phyloP scores from a whole-genome alignment of 2,113 vertebrate genomes.

The Hystrix brachyura region DNA sequence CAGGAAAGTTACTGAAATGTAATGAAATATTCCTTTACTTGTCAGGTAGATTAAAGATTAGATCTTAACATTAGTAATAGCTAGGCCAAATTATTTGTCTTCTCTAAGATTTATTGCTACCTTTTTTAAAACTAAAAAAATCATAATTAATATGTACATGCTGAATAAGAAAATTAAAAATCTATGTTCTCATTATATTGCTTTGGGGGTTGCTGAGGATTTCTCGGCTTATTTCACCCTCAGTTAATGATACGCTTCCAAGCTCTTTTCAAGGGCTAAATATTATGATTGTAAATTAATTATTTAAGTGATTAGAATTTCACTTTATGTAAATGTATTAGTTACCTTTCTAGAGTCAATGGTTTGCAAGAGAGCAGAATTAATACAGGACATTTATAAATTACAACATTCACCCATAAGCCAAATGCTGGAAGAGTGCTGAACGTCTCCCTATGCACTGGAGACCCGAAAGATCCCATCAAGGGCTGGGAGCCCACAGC shows the following conservation, averaged over 20 bases:
- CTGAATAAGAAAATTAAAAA: slow-evolving; percentile 12
- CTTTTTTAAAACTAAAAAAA: not conserved
- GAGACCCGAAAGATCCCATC: too few relatives aligned
- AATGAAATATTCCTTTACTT: slow-evolving; percentile 9
- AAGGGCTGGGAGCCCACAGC: too few relatives aligned
- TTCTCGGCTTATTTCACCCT: not conserved
- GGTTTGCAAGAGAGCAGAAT: too few relatives aligned
- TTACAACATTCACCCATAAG: too few relatives aligned
- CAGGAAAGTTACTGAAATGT: not conserved
- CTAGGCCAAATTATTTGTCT: not conserved
- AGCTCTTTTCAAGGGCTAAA: not conserved
- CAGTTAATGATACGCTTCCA: not conserved
- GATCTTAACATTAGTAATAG: not conserved
- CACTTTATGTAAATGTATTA: not conserved
- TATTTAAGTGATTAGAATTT: slow-evolving; percentile 27
- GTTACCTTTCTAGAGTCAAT: too few relatives aligned
- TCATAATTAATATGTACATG: not conserved
- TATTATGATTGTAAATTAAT: not conserved
- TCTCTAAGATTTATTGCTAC: not conserved
- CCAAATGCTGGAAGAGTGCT: too few relatives aligned
- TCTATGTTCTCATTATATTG: too few relatives aligned
- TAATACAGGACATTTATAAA: too few relatives aligned
- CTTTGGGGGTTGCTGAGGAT: too few relatives aligned
- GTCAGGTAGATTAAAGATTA: not conserved
- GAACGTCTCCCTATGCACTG: too few relatives aligned